Percentiles rank a stretch among this genome's conserved stretches.
phyloP scores from a whole-genome alignment of 2,797 vertebrate species.

The Trachops cirrhosus region DNA sequence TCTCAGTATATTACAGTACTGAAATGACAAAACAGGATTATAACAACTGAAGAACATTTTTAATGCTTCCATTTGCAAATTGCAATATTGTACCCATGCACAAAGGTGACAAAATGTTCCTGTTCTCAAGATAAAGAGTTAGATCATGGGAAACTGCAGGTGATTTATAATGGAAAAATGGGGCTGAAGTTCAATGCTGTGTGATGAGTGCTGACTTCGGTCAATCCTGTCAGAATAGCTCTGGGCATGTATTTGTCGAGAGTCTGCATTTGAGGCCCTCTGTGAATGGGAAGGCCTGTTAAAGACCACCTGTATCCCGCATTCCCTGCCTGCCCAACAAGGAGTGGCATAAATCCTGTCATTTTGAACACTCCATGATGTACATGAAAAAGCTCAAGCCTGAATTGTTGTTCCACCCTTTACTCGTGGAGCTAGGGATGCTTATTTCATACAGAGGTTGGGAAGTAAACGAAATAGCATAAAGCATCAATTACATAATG shows the following conservation, averaged over 20 bases:
- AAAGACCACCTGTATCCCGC: background rate
- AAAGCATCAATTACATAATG: background rate
- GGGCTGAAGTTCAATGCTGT: background rate
- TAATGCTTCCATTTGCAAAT: background rate
- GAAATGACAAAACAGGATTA: background rate
- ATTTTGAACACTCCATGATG: background rate
- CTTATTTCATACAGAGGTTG: background rate
- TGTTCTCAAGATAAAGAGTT: background rate
- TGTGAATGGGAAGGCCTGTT: background rate
- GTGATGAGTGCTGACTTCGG: background rate
- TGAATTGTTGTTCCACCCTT: background rate
- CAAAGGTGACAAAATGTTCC: background rate
- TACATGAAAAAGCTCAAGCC: background rate
- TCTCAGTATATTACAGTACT: background rate
- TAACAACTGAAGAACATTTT: background rate
- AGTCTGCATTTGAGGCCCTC: background rate
- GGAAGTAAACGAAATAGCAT: background rate
- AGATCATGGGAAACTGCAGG: background rate
- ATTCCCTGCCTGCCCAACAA: background rate
- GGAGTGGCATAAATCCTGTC: background rate
- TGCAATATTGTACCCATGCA: background rate
- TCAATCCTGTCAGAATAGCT: background rate
- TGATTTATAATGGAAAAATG: background rate
- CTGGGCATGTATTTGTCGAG: background rate
- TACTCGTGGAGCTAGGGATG: background rate